Evolutionary conservation across 2,797 vertebrate genomes (phyloP).

Genomic region (Pelobates cultripes): DNA sequence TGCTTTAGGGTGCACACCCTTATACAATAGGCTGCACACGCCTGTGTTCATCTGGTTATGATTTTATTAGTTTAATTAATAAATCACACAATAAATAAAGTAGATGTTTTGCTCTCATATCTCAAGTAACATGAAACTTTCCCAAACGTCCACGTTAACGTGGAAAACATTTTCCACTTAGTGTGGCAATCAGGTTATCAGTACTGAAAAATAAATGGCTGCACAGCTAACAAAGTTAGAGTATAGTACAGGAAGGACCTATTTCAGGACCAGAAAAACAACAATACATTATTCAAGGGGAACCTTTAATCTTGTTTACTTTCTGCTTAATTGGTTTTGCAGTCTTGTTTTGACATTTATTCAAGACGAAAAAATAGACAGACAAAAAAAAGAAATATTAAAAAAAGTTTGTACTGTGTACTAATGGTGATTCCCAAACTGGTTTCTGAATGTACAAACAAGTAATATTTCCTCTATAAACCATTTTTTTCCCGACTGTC

Average conservation of each 20-base stretch:
- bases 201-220: conserved; percentile 59
- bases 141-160: neutral
- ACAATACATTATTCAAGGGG: conserved; percentile 69
- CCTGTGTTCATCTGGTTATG: no score
- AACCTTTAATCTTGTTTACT: conserved; percentile 69
- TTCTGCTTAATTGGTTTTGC: conserved; percentile 67
- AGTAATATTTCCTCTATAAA: neutral
- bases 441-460: neutral
- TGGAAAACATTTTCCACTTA: conserved; percentile 32
- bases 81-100: neutral
- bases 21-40: no score
- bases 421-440: conserved; percentile 50
- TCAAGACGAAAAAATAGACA: conserved; percentile 61
- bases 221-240: conserved; percentile 61
- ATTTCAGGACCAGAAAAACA: conserved; percentile 64
- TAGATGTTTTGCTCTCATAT: neutral
- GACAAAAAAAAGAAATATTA: conserved; percentile 58
- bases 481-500: neutral
- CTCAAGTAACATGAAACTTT: neutral
- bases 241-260: conserved; percentile 65
- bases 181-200: conserved; percentile 26
- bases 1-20: no score
- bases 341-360: conserved; percentile 70
- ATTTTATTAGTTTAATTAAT: no score
- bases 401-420: conserved; percentile 61